These are phyloP conservation scores for Hypolimnas misippus DNA, from an alignment of 2,888 invertebrate species.

Conservation along the genomic window DNA sequence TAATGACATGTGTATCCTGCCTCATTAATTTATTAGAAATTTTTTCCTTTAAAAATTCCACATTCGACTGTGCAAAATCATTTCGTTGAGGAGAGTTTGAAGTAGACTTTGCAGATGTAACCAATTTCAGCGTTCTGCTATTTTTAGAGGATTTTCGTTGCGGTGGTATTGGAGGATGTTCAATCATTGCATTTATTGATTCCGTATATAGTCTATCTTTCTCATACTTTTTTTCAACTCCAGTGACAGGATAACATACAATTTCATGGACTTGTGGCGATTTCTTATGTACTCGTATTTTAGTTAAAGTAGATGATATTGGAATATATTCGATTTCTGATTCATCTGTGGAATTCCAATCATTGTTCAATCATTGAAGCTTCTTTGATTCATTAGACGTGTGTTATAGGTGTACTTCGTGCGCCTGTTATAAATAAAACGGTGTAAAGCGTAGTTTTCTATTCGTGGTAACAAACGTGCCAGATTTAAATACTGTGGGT, in stretches of 20 bases:
- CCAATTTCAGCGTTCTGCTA: slow-evolving; percentile 87
- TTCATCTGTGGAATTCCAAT: slow-evolving; percentile 87
- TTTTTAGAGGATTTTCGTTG: slow-evolving; percentile 89
- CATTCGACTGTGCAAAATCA: slow-evolving; percentile 76
- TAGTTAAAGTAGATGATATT: slow-evolving; percentile 91
- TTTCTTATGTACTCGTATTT: slow-evolving; percentile 90
- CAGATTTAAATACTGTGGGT: slow-evolving; percentile 48
- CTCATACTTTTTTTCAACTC: slow-evolving; percentile 58
- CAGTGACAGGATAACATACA: slow-evolving; percentile 85
- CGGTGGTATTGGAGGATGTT: slow-evolving; percentile 88
- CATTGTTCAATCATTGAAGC: slow-evolving; percentile 56
- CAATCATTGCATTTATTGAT: slow-evolving; percentile 54
- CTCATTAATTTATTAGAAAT: slow-evolving; percentile 84
- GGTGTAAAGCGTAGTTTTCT: slow-evolving; percentile 62
- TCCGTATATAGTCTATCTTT: slow-evolving; percentile 78
- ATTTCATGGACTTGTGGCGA: slow-evolving; percentile 81
- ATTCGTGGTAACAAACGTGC: slow-evolving; percentile 61
- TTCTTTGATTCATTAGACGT: slow-evolving; percentile 64
- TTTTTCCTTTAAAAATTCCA: slow-evolving; percentile 85
- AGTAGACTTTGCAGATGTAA: slow-evolving; percentile 80
- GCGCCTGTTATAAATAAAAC: slow-evolving; percentile 65
- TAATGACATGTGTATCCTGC: slow-evolving; percentile 75
- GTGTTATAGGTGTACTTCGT: slow-evolving; percentile 70
- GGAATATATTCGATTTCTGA: slow-evolving; percentile 92
- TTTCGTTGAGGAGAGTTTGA: slow-evolving; percentile 63